A percentile compares a stretch with the other conserved stretches of the same genome.
phyloP scores from a whole-genome alignment of 2,888 invertebrate species.

The Dioctria linearis region DNA sequence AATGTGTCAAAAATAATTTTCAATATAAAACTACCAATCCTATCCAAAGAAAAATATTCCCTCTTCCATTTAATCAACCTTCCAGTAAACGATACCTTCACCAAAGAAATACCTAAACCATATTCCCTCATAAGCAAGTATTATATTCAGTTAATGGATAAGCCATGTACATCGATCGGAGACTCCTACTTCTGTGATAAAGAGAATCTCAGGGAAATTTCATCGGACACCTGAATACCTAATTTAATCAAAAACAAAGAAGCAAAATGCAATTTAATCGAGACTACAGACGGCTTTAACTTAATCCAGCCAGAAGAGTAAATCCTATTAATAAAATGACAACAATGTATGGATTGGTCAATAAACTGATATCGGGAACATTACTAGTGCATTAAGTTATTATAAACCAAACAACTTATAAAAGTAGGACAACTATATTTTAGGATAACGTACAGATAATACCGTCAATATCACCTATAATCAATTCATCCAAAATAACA shows the following conservation, averaged over 20 bases:
- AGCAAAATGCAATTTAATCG: neutral
- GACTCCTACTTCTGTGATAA: neutral
- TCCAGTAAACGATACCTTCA: neutral
- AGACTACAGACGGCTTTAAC: neutral
- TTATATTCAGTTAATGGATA: neutral
- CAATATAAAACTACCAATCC: constrained; percentile 34
- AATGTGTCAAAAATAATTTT: constrained; percentile 50
- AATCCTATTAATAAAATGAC: constrained; percentile 10
- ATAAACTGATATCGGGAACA: constrained; percentile 13
- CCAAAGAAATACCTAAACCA: neutral
- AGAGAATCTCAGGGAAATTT: neutral
- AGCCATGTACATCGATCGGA: neutral
- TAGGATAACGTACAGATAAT: constrained; percentile 22
- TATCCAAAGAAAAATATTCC: constrained; percentile 36
- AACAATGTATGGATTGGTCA: neutral
- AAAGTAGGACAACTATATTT: neutral
- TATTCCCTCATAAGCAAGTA: neutral
- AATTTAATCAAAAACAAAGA: neutral
- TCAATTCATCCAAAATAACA: neutral
- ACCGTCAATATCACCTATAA: neutral
- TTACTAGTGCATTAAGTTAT: constrained; percentile 2
- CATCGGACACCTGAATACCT: neutral
- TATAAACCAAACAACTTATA: neutral
- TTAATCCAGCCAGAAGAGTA: constrained; percentile 9
- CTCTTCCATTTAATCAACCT: constrained; percentile 24